A percentile compares a stretch with the other conserved stretches of the same genome.
Conservation (phyloP, 1,140 invertebrate genomes). For the Daktulosphaira vitifoliae region DNA sequence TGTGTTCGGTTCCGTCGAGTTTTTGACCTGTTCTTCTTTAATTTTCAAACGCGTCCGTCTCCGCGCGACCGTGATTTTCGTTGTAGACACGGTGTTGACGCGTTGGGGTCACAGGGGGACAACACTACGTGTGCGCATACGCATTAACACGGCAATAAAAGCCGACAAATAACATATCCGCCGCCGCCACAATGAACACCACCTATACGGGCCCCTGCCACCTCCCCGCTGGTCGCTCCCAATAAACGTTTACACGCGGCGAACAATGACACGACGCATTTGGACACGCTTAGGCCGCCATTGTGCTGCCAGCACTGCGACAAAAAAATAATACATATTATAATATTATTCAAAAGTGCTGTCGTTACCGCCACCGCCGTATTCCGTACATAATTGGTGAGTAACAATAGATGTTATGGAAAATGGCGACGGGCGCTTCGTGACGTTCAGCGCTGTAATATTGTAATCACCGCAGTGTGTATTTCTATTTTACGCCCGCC, state of each 20-base stretch:
- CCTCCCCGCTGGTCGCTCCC: neutral
- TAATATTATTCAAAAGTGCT: constrained; percentile 14
- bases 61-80: constrained; percentile 2
- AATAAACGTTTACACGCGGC: neutral
- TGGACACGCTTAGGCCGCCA: constrained; percentile 22
- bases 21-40: neutral
- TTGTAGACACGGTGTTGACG: neutral
- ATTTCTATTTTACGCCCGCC: too few species aligned
- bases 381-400: neutral
- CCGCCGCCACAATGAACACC: neutral
- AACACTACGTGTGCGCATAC: neutral
- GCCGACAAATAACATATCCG: constrained; percentile 1
- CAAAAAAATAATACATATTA: neutral
- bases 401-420: neutral
- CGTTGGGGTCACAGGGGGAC: neutral
- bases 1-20: neutral
- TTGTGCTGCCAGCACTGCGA: neutral
- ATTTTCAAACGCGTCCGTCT: neutral
- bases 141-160: neutral
- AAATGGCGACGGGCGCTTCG: constrained; percentile 11
- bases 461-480: too few species aligned
- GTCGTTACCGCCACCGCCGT: constrained; percentile 1
- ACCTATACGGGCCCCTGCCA: neutral
- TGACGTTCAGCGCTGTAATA: neutral
- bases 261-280: constrained; percentile 15